phyloP scores from a whole-genome alignment of 2,888 invertebrate genomes.

The Papilio protenor region DNA sequence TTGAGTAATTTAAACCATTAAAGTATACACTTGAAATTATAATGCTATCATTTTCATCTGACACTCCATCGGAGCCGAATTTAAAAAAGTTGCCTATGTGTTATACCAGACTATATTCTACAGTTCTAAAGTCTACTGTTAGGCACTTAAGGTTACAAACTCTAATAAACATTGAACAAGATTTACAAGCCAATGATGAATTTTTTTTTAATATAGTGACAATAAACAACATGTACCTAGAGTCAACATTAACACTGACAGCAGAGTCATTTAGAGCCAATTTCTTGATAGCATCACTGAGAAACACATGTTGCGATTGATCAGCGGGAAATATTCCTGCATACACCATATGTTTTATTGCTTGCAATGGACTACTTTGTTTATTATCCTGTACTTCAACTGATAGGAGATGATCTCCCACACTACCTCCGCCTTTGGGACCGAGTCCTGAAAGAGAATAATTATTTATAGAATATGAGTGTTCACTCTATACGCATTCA shows the following conservation, averaged over 20 bases:
- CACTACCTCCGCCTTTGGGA: constrained; percentile 75
- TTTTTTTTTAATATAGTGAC: too few species aligned
- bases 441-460: constrained; percentile 69
- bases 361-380: constrained; percentile 55
- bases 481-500: too few species aligned
- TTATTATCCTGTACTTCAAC: constrained; percentile 60
- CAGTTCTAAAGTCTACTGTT: too few species aligned
- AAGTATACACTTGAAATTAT: too few species aligned
- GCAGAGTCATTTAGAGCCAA: constrained; percentile 97
- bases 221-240: constrained; percentile 85
- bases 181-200: too few species aligned
- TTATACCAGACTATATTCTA: too few species aligned
- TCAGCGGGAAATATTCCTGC: constrained; percentile 93
- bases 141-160: too few species aligned
- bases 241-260: constrained; percentile 91
- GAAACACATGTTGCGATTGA: constrained; percentile 90
- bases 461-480: neutral
- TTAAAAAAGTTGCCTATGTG: too few species aligned
- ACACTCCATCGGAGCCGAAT: too few species aligned
- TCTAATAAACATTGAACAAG: too few species aligned
- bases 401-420: constrained; percentile 74
- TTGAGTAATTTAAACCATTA: too few species aligned
- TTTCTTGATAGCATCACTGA: constrained; percentile 94
- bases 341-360: constrained; percentile 76
- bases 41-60: too few species aligned